phyloP scores from a whole-genome alignment of 2,797 vertebrate genomes.

The Muraenolepis orangiensis region DNA sequence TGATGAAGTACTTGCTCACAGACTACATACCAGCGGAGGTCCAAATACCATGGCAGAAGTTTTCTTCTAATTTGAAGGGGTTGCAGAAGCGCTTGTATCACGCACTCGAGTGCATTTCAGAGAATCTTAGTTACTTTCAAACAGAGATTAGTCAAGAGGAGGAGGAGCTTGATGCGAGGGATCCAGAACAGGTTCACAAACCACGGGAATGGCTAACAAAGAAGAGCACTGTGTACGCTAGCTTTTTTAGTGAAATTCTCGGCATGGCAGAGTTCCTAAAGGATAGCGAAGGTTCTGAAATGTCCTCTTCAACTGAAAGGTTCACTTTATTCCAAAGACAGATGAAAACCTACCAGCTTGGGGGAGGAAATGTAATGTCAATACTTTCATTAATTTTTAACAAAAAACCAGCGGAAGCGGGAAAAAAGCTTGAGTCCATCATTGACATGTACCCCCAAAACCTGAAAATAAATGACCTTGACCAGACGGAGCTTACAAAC shows the following conservation, averaged over 20 bases:
- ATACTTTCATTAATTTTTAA: constrained; percentile 66
- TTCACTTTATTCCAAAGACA: constrained; percentile 51
- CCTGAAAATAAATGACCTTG: constrained; percentile 19
- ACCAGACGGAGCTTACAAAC: constrained; percentile 59
- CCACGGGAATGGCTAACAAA: constrained; percentile 66
- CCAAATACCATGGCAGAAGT: constrained; percentile 50
- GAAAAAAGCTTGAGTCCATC: constrained; percentile 61
- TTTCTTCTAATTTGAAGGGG: constrained; percentile 63
- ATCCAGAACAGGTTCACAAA: constrained; percentile 55
- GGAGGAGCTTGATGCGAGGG: constrained; percentile 27
- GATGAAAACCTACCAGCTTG: constrained; percentile 56
- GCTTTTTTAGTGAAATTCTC: constrained; percentile 46
- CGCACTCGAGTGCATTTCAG: constrained; percentile 70
- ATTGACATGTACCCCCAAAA: constrained; percentile 59
- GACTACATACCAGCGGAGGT: constrained; percentile 65
- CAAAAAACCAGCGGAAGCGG: constrained; percentile 22
- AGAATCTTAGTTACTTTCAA: constrained; percentile 72
- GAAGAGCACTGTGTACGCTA: constrained; percentile 55
- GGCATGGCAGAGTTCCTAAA: neutral
- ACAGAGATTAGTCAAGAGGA: constrained; percentile 62
- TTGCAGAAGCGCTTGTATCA: constrained; percentile 54
- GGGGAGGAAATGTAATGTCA: constrained; percentile 66
- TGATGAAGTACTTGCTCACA: constrained; percentile 65
- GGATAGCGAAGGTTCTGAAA: rapidly evolving
- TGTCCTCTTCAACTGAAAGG: rapidly evolving